Base-by-base conservation (phyloP, 2,888 invertebrate species). In the Coecobrya sp. region DNA sequence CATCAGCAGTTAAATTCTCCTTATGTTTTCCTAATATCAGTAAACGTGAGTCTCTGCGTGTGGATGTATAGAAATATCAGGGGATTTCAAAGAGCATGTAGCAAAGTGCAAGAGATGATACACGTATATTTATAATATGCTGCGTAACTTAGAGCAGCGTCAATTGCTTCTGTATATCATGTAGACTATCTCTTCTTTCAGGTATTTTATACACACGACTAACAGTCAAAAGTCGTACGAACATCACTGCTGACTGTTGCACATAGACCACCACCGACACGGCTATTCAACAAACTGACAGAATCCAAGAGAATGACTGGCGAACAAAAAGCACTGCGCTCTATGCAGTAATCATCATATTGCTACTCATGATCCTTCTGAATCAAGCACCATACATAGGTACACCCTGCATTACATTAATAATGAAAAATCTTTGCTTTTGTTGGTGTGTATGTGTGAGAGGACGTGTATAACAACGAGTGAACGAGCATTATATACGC, bases 141-240 rank as follows among this genome's bases (percentile, higher is more conserved):
- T 73, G 86, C 55, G 52, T 52, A 79, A 89, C 73, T 76, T 62
- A n/a, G n/a, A n/a, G n/a, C n/a, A 89, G 84, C 84, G 89, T 89
- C 89, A 89, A 84, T 89, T 89, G 84, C 73, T 70, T 89, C 19
- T 73, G 25, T 10, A 4, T 73, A 45, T 76, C 42, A 73, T 22
- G 22, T 22, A 22, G 45, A 42, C 82, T 22, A n/a, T n/a, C n/a
- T 62, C 59, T 62, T 62, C 59, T 11, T 36, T 62, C 62, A 84
- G 65, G 65, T 62, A 42, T 84, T 84, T 52, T 4, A 1, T 65
- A 62, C 84, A n/a, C 81, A 81, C 22, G 30, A 81, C 13, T 27
- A 76, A 45, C 45, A 55, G 30, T 5, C 19, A 55, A 81, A 81
- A 55, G 55, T 16, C 30, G 55, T 52, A 25, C 49, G 30, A 52